Base-by-base conservation (phyloP, 1,140 invertebrate species). In the Drosophila mauritiana region DNA sequence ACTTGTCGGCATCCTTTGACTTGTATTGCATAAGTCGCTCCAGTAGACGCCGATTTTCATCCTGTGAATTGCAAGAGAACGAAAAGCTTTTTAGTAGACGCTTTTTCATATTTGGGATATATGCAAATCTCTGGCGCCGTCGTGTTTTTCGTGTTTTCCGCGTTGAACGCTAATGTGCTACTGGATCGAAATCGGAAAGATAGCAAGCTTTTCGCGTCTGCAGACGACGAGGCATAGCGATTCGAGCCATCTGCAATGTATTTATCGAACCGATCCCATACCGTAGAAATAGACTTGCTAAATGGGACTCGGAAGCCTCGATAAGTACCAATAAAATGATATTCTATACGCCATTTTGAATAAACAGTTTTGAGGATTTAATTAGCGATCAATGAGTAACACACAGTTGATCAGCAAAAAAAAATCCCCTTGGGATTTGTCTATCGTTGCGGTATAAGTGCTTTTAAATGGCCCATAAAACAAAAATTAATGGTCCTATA, bases 1-100 rank as follows among this genome's bases (percentile, higher is more conserved):
- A 95, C 93, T 96, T 96, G 88, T 99, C 98, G 11, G 98, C 98
- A 94, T 98, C 97, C 93, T 97, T 96, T 13, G 97, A 95, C 94
- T 99, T 99, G 79, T 97, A 96, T 67, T 96, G 96, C 92, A 99
- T 98, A 79, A 98, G 95, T 61, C 97, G 94, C 51, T 97, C 96
- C 37, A 99, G 94, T 40, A 99, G 93, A 72, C 97, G 95, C 36
- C 95, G 94, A 94, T 99, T 98, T 93, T 99, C 98, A 91, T 97
- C 96, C 95, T 98, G 93, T 46, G 95, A 94, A 69, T 49, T 11
- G 40, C 34, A 13, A 31, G 34, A 78, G 58, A 75, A 67, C n/a
- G 52, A 76, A 46, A 58, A 73, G 53, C 76, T 53, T 17, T 57
- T 79, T 39, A 68, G 25, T 10, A 80, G 55, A 57, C 48, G 76